Conservation (phyloP, 2,113 vertebrate species). For the Azemiops feae region DNA sequence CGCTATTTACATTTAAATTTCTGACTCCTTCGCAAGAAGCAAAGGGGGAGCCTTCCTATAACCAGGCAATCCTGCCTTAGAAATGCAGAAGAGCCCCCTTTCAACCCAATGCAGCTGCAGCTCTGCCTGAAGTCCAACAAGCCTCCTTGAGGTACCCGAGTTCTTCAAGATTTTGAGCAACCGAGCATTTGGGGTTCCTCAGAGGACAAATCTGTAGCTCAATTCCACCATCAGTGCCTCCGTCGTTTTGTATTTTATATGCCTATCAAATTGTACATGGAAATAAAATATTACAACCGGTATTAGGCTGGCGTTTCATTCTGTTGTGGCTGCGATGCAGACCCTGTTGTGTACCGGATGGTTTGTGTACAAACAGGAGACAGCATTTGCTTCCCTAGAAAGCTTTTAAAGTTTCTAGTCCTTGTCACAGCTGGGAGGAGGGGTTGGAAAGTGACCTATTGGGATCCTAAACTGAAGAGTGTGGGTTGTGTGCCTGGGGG, state of each 20-base stretch:
- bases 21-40: not conserved
- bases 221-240: constrained; percentile 47
- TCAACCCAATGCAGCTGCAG: not conserved
- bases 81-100: not conserved
- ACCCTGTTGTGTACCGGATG: not conserved
- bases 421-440: too few species aligned
- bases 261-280: constrained; percentile 53
- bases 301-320: constrained; percentile 24
- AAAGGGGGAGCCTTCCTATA: not conserved
- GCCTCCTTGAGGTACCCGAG: not conserved
- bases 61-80: not conserved
- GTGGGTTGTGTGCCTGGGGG: not conserved
- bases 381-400: too few species aligned
- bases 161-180: not conserved
- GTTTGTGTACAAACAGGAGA: too few species aligned
- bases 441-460: not conserved
- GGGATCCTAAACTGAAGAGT: not conserved
- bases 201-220: constrained; percentile 36
- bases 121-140: not conserved
- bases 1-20: not conserved
- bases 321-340: not conserved
- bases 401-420: not conserved
- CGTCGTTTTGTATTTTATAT: constrained; percentile 65
- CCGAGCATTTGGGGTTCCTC: constrained; percentile 29
- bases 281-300: constrained; percentile 63